Conservation (phyloP, 2,797 vertebrate genomes). For the Margarornis squamiger region DNA sequence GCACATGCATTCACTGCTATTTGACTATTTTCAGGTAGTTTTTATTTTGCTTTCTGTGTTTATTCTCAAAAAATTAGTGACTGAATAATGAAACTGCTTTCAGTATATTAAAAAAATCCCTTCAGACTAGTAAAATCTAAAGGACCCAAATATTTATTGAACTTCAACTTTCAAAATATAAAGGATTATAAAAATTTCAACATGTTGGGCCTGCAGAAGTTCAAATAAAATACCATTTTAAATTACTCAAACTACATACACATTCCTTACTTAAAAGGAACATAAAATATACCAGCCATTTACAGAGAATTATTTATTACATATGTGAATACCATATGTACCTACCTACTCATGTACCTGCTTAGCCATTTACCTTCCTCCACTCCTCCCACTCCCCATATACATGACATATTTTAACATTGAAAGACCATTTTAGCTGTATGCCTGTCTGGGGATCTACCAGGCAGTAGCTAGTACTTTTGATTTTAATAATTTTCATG, state of each 20-base stretch:
- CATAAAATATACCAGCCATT: not conserved
- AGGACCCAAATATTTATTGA: constrained; percentile 17
- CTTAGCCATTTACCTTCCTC: not conserved
- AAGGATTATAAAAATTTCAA: not conserved
- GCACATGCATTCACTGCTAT: not conserved
- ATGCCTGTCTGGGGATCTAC: not conserved
- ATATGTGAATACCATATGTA: not conserved
- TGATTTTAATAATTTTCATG: not conserved
- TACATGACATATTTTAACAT: not conserved
- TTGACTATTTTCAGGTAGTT: not conserved
- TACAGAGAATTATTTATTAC: not conserved
- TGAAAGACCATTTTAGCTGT: not conserved
- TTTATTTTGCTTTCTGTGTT: not conserved
- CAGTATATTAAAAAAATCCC: not conserved
- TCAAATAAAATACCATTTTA: not conserved
- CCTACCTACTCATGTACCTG: not conserved
- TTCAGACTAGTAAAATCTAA: not conserved
- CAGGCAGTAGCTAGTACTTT: not conserved
- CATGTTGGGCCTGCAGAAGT: not conserved
- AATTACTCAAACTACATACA: not conserved
- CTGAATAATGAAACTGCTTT: not conserved
- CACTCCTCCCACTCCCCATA: not conserved
- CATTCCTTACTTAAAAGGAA: not conserved
- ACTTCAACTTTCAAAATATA: constrained; percentile 25
- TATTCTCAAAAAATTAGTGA: not conserved